Percentiles rank a stretch among this genome's conserved stretches.
These are phyloP conservation scores for Trichopoda pennipes DNA, from an alignment of 2,888 invertebrate species.

Conservation along the genomic window DNA sequence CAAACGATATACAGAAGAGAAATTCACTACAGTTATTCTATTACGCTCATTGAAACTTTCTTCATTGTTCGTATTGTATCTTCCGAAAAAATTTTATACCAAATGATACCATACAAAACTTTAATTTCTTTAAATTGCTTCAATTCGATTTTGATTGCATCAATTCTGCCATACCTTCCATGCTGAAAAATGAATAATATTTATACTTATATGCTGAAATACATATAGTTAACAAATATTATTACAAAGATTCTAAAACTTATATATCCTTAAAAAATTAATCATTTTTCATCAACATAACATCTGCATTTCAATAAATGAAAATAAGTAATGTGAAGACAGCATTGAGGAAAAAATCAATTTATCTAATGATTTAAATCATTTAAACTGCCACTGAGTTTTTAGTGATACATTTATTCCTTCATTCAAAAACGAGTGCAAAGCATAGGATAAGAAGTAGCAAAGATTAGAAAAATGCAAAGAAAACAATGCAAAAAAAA, in stretches of 20 bases:
- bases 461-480: conserved; percentile 39
- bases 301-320: conserved; percentile 28
- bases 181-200: conserved; percentile 18
- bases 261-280: conserved; percentile 42
- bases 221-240: conserved; percentile 46
- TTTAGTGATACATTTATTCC: conserved; percentile 5
- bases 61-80: too few species aligned
- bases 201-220: conserved; percentile 31
- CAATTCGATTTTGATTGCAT: too few species aligned
- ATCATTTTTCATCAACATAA: conserved; percentile 34
- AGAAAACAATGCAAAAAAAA: conserved; percentile 14
- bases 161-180: background rate
- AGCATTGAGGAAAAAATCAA: conserved; percentile 45
- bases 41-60: too few species aligned
- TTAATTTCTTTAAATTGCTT: too few species aligned
- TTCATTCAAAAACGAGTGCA: conserved; percentile 5
- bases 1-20: too few species aligned
- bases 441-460: conserved; percentile 40
- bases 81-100: too few species aligned
- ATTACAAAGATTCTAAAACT: conserved; percentile 53
- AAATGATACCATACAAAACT: too few species aligned
- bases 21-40: too few species aligned
- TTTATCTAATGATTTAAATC: conserved; percentile 67
- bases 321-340: conserved; percentile 1
- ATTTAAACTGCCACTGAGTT: conserved; percentile 56